A percentile compares a stretch with the other conserved stretches of the same genome.
Conservation (phyloP, 2,113 vertebrate genomes). For the Corydoras maculifer region DNA sequence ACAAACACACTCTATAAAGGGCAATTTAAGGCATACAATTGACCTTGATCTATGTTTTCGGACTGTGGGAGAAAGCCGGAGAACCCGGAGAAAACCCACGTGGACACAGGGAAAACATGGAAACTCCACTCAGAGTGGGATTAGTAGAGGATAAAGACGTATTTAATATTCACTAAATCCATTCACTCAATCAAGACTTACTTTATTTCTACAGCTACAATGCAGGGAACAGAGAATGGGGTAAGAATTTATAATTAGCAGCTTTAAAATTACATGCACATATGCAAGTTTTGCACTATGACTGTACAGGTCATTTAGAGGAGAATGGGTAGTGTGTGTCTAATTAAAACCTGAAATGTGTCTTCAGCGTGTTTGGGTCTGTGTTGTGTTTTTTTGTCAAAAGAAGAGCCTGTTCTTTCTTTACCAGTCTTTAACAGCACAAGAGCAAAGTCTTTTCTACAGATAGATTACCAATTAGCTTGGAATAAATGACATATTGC, state of each 20-base stretch:
- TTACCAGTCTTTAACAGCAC: constrained; percentile 3
- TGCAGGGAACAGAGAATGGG: neutral
- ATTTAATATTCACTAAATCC: too few relatives aligned
- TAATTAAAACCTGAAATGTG: constrained; percentile 36
- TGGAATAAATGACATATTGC: constrained; percentile 19
- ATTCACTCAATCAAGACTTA: neutral
- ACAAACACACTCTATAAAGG: too few relatives aligned
- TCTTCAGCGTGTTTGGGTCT: neutral
- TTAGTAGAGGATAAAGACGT: too few relatives aligned
- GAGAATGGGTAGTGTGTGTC: constrained; percentile 20
- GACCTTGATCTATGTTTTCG: too few relatives aligned
- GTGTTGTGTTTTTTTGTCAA: constrained; percentile 4
- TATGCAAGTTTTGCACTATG: constrained; percentile 29
- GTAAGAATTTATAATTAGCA: constrained; percentile 31
- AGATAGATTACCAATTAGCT: constrained; percentile 33
- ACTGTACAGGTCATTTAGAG: constrained; percentile 29
- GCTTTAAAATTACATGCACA: constrained; percentile 35
- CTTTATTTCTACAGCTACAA: neutral
- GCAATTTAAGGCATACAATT: too few relatives aligned
- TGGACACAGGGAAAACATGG: too few relatives aligned
- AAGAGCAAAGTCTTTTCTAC: constrained; percentile 15
- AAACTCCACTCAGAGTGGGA: too few relatives aligned
- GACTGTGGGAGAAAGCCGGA: too few relatives aligned
- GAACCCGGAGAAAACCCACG: too few relatives aligned
- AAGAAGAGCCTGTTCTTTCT: constrained; percentile 15